These are phyloP conservation scores for Papilio dardanus DNA, from an alignment of 1,140 invertebrate species.

Conservation along the genomic window DNA sequence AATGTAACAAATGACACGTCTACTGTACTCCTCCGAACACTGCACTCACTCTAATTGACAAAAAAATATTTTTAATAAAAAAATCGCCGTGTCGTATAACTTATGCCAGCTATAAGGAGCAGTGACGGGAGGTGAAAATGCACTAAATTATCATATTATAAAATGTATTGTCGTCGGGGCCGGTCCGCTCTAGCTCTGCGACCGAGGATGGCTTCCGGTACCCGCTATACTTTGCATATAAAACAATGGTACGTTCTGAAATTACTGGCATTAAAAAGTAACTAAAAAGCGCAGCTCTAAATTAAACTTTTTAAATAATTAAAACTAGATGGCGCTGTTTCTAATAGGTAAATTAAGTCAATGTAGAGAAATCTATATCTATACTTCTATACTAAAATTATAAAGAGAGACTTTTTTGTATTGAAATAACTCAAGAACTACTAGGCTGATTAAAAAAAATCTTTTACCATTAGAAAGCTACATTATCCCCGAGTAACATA, in stretches of 20 bases:
- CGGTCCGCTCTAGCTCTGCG: slow-evolving; percentile 44
- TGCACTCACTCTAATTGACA: neutral
- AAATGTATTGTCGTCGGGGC: slow-evolving; percentile 47
- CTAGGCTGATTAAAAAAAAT: too few relatives aligned
- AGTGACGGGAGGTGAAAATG: slow-evolving; percentile 56
- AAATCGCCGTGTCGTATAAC: slow-evolving; percentile 32
- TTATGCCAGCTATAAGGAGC: slow-evolving; percentile 37
- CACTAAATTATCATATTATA: slow-evolving; percentile 61
- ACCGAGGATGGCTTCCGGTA: slow-evolving; percentile 22
- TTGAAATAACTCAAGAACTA: too few relatives aligned
- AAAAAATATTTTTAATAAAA: neutral
- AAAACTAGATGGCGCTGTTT: slow-evolving; percentile 5
- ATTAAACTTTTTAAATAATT: neutral
- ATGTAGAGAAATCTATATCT: too few relatives aligned
- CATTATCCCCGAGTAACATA: too few relatives aligned
- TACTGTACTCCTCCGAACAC: neutral
- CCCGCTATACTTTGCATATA: slow-evolving; percentile 27
- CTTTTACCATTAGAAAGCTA: too few relatives aligned
- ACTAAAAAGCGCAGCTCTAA: neutral
- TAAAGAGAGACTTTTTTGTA: too few relatives aligned
- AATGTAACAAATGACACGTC: neutral
- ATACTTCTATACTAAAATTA: too few relatives aligned
- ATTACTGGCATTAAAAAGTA: neutral
- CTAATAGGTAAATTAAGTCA: too few relatives aligned
- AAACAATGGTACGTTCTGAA: slow-evolving; percentile 21